Base-by-base conservation (phyloP, 2,888 invertebrate genomes). In the Thereva nobilitata region DNA sequence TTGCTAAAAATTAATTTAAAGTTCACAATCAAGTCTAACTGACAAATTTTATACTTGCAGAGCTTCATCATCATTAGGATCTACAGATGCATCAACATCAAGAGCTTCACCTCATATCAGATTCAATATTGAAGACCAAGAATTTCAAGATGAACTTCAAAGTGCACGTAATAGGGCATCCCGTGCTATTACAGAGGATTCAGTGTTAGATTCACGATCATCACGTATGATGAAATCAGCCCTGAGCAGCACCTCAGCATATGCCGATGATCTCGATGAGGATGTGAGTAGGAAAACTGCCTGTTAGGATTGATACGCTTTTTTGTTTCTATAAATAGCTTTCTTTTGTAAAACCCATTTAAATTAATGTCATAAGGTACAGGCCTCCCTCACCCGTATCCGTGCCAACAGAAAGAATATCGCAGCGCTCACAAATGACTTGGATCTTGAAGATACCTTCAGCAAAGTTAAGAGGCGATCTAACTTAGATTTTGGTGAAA, bases 401-500 rank as follows among this genome's bases (percentile, higher is more conserved):
- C 84, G 86, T 72, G 86, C 86, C 66, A 82, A 83, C 73, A 87
- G 86, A 78, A 86, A 84, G 77, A 71, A 70, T 54, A 67, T 67
- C 12, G 5, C 66, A 4, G 61, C 67, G 40, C 44, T 70, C n/a
- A 54, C 69, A 4, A 68, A 68, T 37, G 69, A 72, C 34, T 82
- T 86, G 56, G 88, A 88, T 72, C 83, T 88, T 73, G 87, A 87
- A 68, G 84, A 82, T 75, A 84, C 84, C 57, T 84, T 86, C 8
- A 79, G 83, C 70, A 85, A 83, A 72, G 79, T 87, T 40, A 86
- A 84, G 72, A 84, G 84, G 69, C 84, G 86, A 69, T 82, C 86
- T 70, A 74, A 82, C 59, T 12, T 67, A 6, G 68, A 70, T 41
- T 54, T 67, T 10, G 59, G 66, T 38, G 67, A 65, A 35, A 61